Evolutionary conservation across 2,888 invertebrate species (phyloP).

Genomic region (Pomacea canaliculata): DNA sequence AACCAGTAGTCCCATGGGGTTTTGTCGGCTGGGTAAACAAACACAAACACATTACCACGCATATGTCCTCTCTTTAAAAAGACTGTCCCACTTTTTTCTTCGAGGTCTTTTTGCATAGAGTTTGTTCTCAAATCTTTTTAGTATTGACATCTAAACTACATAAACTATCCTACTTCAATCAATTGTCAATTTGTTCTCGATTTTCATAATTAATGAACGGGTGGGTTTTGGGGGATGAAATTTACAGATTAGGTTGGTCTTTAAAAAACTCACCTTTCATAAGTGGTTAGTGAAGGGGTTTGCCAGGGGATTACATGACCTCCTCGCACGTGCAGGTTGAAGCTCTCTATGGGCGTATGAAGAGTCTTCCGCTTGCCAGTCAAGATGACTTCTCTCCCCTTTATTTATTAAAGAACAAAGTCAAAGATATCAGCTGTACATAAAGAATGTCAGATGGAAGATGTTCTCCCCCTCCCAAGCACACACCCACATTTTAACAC

Average conservation of each 20-base stretch:
- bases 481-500: constrained; percentile 9
- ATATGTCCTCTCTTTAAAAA: no score
- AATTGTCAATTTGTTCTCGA: no score
- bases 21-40: constrained; percentile 27
- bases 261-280: constrained; percentile 40
- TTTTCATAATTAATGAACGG: no score
- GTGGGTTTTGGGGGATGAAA: no score
- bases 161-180: no score
- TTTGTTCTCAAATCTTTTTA: no score
- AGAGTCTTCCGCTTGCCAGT: constrained; percentile 38
- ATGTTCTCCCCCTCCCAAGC: not conserved
- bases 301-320: constrained; percentile 63
- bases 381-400: constrained; percentile 47
- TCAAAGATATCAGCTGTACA: no score
- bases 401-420: not conserved
- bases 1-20: constrained; percentile 41
- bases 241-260: no score
- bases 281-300: constrained; percentile 52
- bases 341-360: constrained; percentile 58
- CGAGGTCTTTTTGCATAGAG: no score
- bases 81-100: no score
- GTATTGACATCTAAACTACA: no score
- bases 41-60: not conserved
- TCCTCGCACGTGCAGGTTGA: constrained; percentile 61
- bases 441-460: not conserved